phyloP scores from a whole-genome alignment of 2,888 invertebrate species.

The Camponotus fellah region DNA sequence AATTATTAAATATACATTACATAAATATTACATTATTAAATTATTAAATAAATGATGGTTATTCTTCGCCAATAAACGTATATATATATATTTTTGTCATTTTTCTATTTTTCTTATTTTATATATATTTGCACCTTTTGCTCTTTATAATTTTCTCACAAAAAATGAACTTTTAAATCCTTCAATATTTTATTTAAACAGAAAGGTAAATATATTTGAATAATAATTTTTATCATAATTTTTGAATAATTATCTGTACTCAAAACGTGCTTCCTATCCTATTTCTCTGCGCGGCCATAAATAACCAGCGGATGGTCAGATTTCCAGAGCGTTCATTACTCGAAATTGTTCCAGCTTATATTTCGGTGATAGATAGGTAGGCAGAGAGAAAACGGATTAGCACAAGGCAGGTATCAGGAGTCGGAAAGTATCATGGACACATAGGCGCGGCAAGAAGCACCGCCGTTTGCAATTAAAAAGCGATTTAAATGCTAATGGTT shows the following conservation, averaged over 20 bases:
- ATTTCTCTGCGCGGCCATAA: conserved; percentile 73
- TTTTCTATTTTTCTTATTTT: too few species aligned
- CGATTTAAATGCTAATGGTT: conserved; percentile 82
- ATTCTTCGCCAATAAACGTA: too few species aligned
- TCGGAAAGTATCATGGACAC: conserved; percentile 31
- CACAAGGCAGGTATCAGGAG: conserved; percentile 52
- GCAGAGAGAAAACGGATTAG: conserved; percentile 22
- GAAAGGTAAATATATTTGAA: background rate
- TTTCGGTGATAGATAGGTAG: conserved; percentile 18
- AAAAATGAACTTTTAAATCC: too few species aligned
- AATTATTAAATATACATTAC: too few species aligned
- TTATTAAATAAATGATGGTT: too few species aligned
- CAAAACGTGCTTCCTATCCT: background rate
- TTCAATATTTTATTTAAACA: background rate
- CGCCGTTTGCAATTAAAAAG: conserved; percentile 80
- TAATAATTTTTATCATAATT: background rate
- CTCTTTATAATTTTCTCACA: too few species aligned
- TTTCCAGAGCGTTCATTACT: conserved; percentile 77
- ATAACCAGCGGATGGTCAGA: conserved; percentile 78
- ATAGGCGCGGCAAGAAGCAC: conserved; percentile 50
- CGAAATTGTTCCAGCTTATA: conserved; percentile 63
- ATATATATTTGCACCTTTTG: too few species aligned
- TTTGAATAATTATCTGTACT: background rate
- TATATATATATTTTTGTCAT: too few species aligned
- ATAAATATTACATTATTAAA: too few species aligned